These are phyloP conservation scores for Esperia sulphurella DNA, from an alignment of 2,888 invertebrate genomes.

Conservation along the genomic window DNA sequence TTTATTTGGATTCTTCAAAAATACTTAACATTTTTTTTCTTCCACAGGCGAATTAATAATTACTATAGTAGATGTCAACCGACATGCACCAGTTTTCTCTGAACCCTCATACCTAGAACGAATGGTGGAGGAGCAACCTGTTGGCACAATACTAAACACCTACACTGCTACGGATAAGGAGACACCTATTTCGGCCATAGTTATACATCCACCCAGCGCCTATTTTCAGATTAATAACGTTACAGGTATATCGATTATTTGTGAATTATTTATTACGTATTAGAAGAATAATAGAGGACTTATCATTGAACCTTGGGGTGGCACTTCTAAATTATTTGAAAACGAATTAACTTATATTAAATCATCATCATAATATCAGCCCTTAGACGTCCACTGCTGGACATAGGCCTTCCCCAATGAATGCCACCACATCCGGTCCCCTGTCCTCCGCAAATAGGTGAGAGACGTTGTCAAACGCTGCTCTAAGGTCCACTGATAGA, in stretches of 20 bases:
- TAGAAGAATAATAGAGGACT: too few species aligned
- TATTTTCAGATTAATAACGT: slow-evolving; percentile 90
- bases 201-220: slow-evolving; percentile 83
- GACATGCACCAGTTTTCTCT: slow-evolving; percentile 79
- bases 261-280: too few species aligned
- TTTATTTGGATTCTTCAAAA: too few species aligned
- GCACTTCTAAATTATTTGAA: too few species aligned
- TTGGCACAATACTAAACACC: slow-evolving; percentile 87
- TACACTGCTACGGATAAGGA: slow-evolving; percentile 90
- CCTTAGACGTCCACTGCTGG: too few species aligned
- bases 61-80: slow-evolving; percentile 85
- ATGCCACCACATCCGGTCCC: too few species aligned
- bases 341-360: too few species aligned
- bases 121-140: slow-evolving; percentile 89
- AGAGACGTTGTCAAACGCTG: neutral
- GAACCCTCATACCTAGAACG: slow-evolving; percentile 60
- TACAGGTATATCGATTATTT: slow-evolving; percentile 77
- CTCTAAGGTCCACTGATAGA: neutral
- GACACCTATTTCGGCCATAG: slow-evolving; percentile 88
- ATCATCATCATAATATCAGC: too few species aligned
- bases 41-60: slow-evolving; percentile 79
- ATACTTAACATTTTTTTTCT: neutral
- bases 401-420: too few species aligned
- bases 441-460: too few species aligned
- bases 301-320: too few species aligned